phyloP scores from a whole-genome alignment of 2,888 invertebrate species.

The Thecophora atra region DNA sequence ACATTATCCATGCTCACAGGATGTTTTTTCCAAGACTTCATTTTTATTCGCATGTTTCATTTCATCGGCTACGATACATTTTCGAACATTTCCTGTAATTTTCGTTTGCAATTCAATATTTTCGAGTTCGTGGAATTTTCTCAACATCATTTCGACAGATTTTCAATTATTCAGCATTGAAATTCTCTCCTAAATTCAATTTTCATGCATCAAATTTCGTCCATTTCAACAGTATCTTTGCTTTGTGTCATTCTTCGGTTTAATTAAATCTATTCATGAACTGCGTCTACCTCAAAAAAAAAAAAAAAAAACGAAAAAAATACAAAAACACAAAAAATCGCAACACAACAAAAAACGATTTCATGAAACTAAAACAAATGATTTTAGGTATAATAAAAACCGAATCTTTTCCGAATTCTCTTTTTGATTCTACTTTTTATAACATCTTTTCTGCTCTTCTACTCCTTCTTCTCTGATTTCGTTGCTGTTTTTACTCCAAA shows the following conservation, averaged over 20 bases:
- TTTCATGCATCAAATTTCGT: not conserved
- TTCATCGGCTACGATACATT: too few relatives aligned
- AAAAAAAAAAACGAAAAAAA: not conserved
- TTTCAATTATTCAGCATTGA: not conserved
- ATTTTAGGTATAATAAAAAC: not conserved
- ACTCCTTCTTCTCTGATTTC: constrained; percentile 14
- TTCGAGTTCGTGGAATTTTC: too few relatives aligned
- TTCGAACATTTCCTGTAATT: too few relatives aligned
- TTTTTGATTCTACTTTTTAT: constrained; percentile 15
- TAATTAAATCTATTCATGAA: not conserved
- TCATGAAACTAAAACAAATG: not conserved
- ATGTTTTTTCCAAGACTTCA: too few relatives aligned
- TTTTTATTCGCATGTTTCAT: too few relatives aligned
- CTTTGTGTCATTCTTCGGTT: not conserved
- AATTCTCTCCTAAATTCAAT: constrained; percentile 11
- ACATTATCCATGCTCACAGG: too few relatives aligned
- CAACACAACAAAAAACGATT: not conserved
- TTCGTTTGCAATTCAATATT: too few relatives aligned
- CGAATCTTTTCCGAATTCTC: not conserved
- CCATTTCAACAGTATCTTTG: not conserved
- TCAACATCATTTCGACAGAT: too few relatives aligned
- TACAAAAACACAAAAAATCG: not conserved
- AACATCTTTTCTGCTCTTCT: constrained; percentile 25
- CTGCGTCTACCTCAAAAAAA: not conserved
- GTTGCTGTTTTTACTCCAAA: not conserved